Evolutionary conservation across 2,113 vertebrate genomes (phyloP).

Genomic region (Sylvilagus bachmani): DNA sequence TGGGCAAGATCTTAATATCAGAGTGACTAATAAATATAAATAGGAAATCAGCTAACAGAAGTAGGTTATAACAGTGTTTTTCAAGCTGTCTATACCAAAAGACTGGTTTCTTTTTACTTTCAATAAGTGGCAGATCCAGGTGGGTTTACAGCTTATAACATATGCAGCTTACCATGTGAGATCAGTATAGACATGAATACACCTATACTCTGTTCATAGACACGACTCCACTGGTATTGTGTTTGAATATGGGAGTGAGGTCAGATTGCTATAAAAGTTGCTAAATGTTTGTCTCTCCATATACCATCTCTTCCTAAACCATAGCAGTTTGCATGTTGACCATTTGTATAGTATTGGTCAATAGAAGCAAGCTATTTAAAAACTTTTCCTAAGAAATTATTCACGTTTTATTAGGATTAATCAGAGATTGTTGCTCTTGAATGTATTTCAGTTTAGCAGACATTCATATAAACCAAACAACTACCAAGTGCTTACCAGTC

Average conservation of each 20-base stretch:
- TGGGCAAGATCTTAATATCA: background rate
- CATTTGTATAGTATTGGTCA: slow-evolving; percentile 12
- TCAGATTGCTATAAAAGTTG: slow-evolving; percentile 21
- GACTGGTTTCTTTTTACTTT: slow-evolving; percentile 50
- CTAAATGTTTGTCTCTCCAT: slow-evolving; percentile 4
- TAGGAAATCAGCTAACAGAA: slow-evolving; percentile 51
- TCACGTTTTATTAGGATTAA: slow-evolving; percentile 16
- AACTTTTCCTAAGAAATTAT: slow-evolving; percentile 27
- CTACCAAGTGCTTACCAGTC: slow-evolving; percentile 16
- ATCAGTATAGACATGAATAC: background rate
- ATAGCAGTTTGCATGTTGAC: background rate
- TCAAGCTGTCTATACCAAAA: slow-evolving; percentile 10
- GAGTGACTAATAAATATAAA: slow-evolving; percentile 32
- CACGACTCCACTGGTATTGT: background rate
- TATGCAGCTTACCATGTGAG: background rate
- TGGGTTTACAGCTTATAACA: background rate
- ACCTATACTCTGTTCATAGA: background rate
- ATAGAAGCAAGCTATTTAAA: background rate
- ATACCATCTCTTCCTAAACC: background rate
- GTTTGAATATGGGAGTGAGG: background rate
- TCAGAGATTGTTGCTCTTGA: slow-evolving; percentile 52
- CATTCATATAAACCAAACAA: slow-evolving; percentile 6
- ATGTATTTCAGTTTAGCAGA: background rate
- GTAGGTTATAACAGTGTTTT: background rate
- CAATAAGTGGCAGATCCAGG: background rate